Conservation (phyloP, 2,888 invertebrate genomes). For the Eupeodes luniger region DNA sequence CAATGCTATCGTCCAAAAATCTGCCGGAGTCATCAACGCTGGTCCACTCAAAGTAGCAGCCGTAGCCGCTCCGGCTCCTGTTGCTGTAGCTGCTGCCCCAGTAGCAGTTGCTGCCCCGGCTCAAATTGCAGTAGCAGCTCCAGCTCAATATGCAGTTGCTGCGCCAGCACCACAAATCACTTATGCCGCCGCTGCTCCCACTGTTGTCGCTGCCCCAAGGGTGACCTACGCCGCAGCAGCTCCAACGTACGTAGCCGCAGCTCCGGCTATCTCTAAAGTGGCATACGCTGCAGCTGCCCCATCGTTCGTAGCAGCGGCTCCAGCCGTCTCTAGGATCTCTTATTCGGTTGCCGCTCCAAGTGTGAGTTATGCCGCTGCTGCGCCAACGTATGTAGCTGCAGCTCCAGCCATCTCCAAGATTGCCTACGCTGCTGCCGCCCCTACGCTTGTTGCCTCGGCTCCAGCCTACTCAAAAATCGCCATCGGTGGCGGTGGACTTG, state of each 20-base stretch:
- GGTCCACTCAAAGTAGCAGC: constrained; percentile 61
- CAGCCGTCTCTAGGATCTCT: constrained; percentile 68
- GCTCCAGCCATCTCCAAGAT: constrained; percentile 80
- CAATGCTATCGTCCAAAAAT: constrained; percentile 88
- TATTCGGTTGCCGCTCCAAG: constrained; percentile 70
- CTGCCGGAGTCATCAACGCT: constrained; percentile 78
- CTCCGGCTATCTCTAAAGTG: constrained; percentile 74
- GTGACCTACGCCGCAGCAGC: constrained; percentile 77
- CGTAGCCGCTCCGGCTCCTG: constrained; percentile 52
- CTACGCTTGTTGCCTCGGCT: constrained; percentile 56
- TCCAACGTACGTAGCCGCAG: constrained; percentile 77
- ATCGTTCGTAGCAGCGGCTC: constrained; percentile 61
- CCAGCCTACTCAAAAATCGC: constrained; percentile 72
- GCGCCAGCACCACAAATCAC: constrained; percentile 79
- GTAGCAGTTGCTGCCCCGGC: constrained; percentile 71
- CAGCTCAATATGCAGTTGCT: constrained; percentile 75
- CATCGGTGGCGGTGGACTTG: constrained; percentile 71
- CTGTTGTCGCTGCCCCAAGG: constrained; percentile 77
- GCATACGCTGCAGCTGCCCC: constrained; percentile 78
- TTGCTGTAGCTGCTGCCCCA: constrained; percentile 35
- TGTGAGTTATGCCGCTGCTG: constrained; percentile 79
- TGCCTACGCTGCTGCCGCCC: constrained; percentile 79
- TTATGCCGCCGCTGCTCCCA: constrained; percentile 75
- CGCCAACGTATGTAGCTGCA: constrained; percentile 74
- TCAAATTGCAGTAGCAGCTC: constrained; percentile 69